Conservation (phyloP, 2,113 vertebrate species). For the Himantopus leucocephalus region DNA sequence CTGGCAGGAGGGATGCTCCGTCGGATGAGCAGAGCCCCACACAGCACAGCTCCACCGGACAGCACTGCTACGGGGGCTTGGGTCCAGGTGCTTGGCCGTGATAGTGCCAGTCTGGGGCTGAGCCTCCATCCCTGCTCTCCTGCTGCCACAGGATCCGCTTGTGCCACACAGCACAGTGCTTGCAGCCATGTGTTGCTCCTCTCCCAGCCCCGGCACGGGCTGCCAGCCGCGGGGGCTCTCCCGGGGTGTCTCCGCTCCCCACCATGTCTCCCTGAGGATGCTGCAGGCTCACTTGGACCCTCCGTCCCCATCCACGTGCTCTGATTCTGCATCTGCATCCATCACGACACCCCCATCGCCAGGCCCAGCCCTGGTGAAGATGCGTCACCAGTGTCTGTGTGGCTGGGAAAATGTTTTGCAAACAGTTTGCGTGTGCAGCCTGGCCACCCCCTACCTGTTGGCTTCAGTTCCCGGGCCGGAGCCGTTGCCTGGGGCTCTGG, state of each 20-base stretch:
- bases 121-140: neutral
- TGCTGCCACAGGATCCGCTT: fast-evolving
- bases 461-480: neutral
- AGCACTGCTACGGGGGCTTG: neutral
- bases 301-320: fast-evolving
- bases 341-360: fast-evolving
- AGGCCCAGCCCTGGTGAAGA: neutral
- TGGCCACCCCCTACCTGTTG: fast-evolving
- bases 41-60: fast-evolving
- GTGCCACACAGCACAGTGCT: no score
- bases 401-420: no score
- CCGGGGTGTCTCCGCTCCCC: neutral
- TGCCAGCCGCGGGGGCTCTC: fast-evolving
- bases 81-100: fast-evolving
- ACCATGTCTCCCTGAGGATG: fast-evolving
- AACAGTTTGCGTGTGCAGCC: fast-evolving
- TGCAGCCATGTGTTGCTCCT: neutral
- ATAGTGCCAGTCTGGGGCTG: fast-evolving
- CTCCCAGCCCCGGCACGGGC: fast-evolving
- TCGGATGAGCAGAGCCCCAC: fast-evolving
- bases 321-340: fast-evolving
- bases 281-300: neutral
- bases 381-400: fast-evolving
- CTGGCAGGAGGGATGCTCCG: fast-evolving
- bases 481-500: neutral